A percentile compares a stretch with the other conserved stretches of the same genome.
These are phyloP conservation scores for Calidris pugnax DNA, from an alignment of 2,113 vertebrate species.

Conservation along the genomic window DNA sequence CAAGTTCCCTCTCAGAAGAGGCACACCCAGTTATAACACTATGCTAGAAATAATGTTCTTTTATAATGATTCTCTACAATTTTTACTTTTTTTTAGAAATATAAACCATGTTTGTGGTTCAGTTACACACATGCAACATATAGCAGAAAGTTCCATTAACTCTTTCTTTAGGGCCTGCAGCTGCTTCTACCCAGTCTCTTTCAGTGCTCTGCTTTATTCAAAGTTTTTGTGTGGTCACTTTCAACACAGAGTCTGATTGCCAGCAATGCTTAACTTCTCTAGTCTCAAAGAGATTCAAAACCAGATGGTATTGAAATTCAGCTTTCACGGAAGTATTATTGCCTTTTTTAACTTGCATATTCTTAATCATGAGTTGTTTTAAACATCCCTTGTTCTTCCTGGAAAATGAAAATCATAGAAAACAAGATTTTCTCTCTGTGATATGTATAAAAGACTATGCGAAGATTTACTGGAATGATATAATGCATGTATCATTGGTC, in stretches of 20 bases:
- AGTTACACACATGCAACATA: not conserved
- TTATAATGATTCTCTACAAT: not conserved
- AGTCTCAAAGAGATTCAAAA: not conserved
- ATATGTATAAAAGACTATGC: not conserved
- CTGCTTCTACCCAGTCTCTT: not conserved
- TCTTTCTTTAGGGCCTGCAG: not conserved
- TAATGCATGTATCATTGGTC: not conserved
- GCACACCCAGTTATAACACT: accelerated
- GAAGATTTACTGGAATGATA: not conserved
- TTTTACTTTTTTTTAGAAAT: not conserved
- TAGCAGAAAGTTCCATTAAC: not conserved
- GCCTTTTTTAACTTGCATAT: not conserved
- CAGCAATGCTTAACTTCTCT: not conserved
- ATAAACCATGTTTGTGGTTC: not conserved
- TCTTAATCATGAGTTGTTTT: not conserved
- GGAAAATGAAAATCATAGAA: not conserved
- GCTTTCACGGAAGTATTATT: not conserved
- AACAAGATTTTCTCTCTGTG: not conserved
- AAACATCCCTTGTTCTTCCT: not conserved
- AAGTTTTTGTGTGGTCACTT: not conserved
- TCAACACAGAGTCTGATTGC: not conserved
- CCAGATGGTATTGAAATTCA: not conserved
- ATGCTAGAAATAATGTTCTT: not conserved
- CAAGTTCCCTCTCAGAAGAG: not conserved
- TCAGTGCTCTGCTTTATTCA: not conserved